These are phyloP conservation scores for Anguilla japonica DNA, from an alignment of 2,113 vertebrate genomes.

Conservation along the genomic window DNA sequence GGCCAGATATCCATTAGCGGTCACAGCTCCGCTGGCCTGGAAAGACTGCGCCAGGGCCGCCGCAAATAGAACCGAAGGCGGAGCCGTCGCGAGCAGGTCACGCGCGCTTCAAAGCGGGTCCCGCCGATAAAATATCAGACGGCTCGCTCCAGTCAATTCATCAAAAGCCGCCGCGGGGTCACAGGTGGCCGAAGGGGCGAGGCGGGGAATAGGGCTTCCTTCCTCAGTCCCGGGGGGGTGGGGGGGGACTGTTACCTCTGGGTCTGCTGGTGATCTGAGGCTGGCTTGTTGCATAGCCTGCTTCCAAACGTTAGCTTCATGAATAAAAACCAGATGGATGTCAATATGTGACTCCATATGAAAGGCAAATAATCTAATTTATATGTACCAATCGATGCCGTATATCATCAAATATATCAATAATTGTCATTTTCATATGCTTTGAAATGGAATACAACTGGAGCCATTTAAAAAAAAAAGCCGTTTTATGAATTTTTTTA, in stretches of 20 bases:
- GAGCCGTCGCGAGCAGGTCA: slow-evolving; percentile 30
- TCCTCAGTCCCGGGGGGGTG: neutral
- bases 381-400: neutral
- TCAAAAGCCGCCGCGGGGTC: slow-evolving; percentile 27
- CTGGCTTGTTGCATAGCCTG: neutral
- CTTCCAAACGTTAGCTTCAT: neutral
- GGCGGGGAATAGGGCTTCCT: neutral
- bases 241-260: neutral
- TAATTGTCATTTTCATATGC: neutral
- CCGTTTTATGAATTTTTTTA: neutral
- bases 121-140: slow-evolving; percentile 40
- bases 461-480: neutral
- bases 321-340: neutral
- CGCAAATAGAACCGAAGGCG: slow-evolving; percentile 42
- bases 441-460: neutral
- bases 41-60: neutral
- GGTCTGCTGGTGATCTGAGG: neutral
- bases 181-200: slow-evolving; percentile 15
- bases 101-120: slow-evolving; percentile 34
- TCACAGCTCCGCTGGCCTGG: neutral
- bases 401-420: neutral
- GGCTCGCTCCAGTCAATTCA: slow-evolving; percentile 27
- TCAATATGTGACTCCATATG: neutral
- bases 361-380: neutral
- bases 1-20: slow-evolving; percentile 35